Conservation (phyloP, 1,140 invertebrate species). For the Amphibalanus amphitrite region DNA sequence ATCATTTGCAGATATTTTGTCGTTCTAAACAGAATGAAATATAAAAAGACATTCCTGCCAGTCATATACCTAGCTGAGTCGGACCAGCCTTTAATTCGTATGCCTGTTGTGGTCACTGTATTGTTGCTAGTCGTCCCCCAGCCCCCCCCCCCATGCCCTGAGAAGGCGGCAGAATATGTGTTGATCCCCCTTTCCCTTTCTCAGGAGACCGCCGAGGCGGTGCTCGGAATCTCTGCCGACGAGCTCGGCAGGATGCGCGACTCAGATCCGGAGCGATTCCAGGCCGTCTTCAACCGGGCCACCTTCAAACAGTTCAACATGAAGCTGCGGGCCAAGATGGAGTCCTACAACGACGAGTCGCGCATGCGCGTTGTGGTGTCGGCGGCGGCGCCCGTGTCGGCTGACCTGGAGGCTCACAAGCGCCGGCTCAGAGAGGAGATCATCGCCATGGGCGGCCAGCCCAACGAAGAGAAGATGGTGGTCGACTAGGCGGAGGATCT, state of each 20-base stretch:
- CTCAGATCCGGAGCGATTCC: conserved; percentile 28
- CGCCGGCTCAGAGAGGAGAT: background rate
- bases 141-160: no score
- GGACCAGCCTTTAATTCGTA: no score
- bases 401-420: conserved; percentile 1
- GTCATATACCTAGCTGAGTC: no score
- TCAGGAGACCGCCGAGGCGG: conserved; percentile 52
- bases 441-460: background rate
- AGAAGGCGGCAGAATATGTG: no score
- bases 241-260: conserved; percentile 39
- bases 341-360: conserved; percentile 54
- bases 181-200: background rate
- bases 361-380: background rate
- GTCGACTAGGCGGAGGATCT: background rate
- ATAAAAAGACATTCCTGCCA: no score
- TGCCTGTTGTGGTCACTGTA: no score
- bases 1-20: no score
- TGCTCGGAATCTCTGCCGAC: conserved; percentile 56
- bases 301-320: conserved; percentile 64
- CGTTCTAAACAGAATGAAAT: no score
- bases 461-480: background rate
- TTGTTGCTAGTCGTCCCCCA: no score
- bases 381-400: background rate
- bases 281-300: conserved; percentile 46
- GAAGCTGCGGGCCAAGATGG: conserved; percentile 65